Percentiles rank a stretch among this genome's conserved stretches.
Conservation (phyloP, 2,888 invertebrate genomes). For the Scaptomyza tumidula region DNA sequence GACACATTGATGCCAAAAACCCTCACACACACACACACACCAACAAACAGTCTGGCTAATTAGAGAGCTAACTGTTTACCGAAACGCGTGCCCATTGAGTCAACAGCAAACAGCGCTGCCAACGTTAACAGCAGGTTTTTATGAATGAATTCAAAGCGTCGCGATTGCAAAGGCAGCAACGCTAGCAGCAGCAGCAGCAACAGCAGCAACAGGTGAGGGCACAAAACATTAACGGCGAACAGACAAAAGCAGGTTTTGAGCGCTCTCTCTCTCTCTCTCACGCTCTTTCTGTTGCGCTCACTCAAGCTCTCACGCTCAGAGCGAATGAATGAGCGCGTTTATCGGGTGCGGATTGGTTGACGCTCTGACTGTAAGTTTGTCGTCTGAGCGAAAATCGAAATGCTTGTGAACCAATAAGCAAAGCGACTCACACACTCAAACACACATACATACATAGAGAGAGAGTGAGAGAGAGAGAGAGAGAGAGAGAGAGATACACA, state of each 20-base stretch:
- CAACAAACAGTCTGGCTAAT: slow-evolving; percentile 12
- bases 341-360: slow-evolving; percentile 38
- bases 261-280: slow-evolving; percentile 14
- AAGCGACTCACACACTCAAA: slow-evolving; percentile 15
- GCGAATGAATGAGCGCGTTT: slow-evolving; percentile 32
- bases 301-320: slow-evolving; percentile 11
- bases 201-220: slow-evolving; percentile 38
- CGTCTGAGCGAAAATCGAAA: slow-evolving; percentile 30
- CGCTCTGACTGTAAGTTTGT: slow-evolving; percentile 7
- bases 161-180: slow-evolving; percentile 15
- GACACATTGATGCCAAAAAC: slow-evolving; percentile 10
- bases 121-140: slow-evolving; percentile 27
- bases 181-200: slow-evolving; percentile 6
- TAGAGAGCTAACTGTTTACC: slow-evolving; percentile 39
- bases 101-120: slow-evolving; percentile 24
- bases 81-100: slow-evolving; percentile 52
- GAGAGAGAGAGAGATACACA: neutral
- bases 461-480: neutral
- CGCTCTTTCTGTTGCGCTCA: slow-evolving; percentile 3
- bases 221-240: slow-evolving; percentile 2
- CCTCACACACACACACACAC: neutral
- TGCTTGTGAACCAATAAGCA: slow-evolving; percentile 39
- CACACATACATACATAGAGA: slow-evolving; percentile 1
- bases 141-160: slow-evolving; percentile 34
- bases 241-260: slow-evolving; percentile 41